Evolutionary conservation across 2,113 vertebrate genomes (phyloP), one percentile per base, ranked within the genome.

Genomic region (Oncorhynchus gorbuscha): DNA sequence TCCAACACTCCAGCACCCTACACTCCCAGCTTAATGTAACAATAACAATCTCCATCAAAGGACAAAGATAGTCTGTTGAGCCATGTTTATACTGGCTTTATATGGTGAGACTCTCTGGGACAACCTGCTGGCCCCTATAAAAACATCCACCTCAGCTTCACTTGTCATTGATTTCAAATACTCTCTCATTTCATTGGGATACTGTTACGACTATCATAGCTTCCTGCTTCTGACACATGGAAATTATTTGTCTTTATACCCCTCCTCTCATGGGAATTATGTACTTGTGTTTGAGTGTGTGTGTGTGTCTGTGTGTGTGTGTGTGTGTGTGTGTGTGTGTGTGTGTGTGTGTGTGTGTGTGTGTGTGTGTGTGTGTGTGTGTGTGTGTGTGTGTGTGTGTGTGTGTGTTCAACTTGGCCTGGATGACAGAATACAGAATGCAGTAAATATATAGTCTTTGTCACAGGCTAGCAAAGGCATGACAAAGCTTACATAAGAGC

Each of bases 1-100:
- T 73, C 75, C 75, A 82, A 72, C 72, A 14, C 28, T 67, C 14
- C 73, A 74, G 66, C 28, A 6, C 48, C 74, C 74, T 59, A 73
- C 62, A 66, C 76, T 75, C 74, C 75, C 74, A 64, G 39, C 20
- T 20, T n/a, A 71, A 59, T 79, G 26, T 78, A 87, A 92, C 79
- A 89, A 90, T 86, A 90, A 91, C 87, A 88, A 74, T 45, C 81
- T 82, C 88, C 88, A 76, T 86, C 83, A 87, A 86, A 89, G 89
- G 88, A 85, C 73, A 84, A 64, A 58, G 64, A 71, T 71, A 80
- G 75, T 45, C 68, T 69, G 30, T 77, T 5, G 73, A 61, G 76
- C 51, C 78, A 74, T 74, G 61, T 85, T 85, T 75, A 51, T 24
- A 74, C 68, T 84, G 67, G 51, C 91, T 93, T 90, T 91, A 94